A percentile compares a stretch with the other conserved stretches of the same genome.
These are phyloP conservation scores for Sebastes umbrosus DNA, from an alignment of 2,797 vertebrate genomes.

Conservation along the genomic window DNA sequence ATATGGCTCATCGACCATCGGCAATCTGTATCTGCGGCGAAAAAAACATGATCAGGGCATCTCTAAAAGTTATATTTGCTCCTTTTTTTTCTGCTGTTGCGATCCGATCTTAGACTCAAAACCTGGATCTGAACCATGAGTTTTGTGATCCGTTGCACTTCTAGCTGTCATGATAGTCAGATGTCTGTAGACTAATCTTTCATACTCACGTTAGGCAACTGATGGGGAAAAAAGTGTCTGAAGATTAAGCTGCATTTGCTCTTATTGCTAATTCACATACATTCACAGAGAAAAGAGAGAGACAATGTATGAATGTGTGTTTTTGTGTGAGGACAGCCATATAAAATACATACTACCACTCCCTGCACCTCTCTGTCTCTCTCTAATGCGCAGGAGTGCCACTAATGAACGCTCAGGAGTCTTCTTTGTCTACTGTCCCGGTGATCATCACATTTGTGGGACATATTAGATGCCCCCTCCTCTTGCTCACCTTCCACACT, in stretches of 20 bases:
- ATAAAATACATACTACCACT: background rate
- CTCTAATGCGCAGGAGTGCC: slow-evolving; percentile 40
- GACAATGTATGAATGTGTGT: background rate
- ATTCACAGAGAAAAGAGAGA: background rate
- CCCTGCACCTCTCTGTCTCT: background rate
- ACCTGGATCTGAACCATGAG: accelerated
- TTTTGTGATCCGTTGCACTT: background rate
- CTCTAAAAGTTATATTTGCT: too few relatives aligned
- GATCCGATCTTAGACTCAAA: too few relatives aligned
- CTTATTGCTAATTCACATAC: background rate
- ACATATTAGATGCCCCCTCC: slow-evolving; percentile 62
- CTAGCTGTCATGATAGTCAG: background rate
- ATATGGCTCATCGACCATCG: too few relatives aligned
- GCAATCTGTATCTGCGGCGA: too few relatives aligned
- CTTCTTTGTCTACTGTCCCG: slow-evolving; percentile 66
- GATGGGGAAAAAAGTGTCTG: background rate
- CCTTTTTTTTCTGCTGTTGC: too few relatives aligned
- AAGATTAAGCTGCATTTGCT: background rate
- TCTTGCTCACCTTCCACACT: slow-evolving; percentile 7
- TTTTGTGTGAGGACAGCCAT: background rate
- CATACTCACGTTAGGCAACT: background rate
- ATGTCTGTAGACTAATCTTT: background rate
- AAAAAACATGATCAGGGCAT: too few relatives aligned
- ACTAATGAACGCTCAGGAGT: slow-evolving; percentile 77
- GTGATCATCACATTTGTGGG: slow-evolving; percentile 59